Evolutionary conservation across 1,140 invertebrate genomes (phyloP), one percentile per base, ranked within the genome.

Genomic region (Sitodiplosis mosellana): DNA sequence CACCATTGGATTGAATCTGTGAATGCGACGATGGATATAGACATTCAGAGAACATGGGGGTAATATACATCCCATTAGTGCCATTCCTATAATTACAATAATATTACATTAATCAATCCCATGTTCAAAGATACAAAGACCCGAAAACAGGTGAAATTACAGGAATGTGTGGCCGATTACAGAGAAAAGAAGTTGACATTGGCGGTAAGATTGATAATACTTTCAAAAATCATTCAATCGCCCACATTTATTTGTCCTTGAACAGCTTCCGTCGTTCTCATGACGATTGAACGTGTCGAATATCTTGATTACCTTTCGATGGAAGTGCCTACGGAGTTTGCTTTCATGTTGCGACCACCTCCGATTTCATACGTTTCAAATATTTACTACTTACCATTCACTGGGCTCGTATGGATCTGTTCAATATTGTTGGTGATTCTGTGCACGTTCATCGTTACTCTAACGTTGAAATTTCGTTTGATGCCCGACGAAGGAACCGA

Each of bases 111-210:
- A n/a, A n/a, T n/a, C n/a, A n/a, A n/a, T n/a, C n/a, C n/a, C n/a
- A n/a, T n/a, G n/a, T n/a, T n/a, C n/a, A n/a, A n/a, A n/a, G n/a
- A n/a, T 27, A 27, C 27, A 27, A 27, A 10, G 27, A 27, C 10
- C 27, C 27, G 4, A 27, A 27, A 27, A 27, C 27, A 5, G 27
- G 27, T 27, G 4, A 27, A 27, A 5, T 27, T 27, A 5, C 27
- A 10, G 68, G 68, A 3, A 69, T 69, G 66, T 59, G 69, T 14
- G 53, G 52, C 6, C 38, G 46, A 12, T 15, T 58, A 27, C 14
- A 40, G 12, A 46, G 48, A 10, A 46, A 48, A 18, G 49, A 52
- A 41, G 50, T 50, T 17, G 56, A 58, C 33, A 52, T 58, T 34
- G 55, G 52, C 44, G 54, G 56, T 58, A 43, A 50, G 4, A 27